Percentiles rank a stretch among this genome's conserved stretches.
These are phyloP conservation scores for Orius insidiosus DNA, from an alignment of 1,140 invertebrate genomes.

Conservation along the genomic window DNA sequence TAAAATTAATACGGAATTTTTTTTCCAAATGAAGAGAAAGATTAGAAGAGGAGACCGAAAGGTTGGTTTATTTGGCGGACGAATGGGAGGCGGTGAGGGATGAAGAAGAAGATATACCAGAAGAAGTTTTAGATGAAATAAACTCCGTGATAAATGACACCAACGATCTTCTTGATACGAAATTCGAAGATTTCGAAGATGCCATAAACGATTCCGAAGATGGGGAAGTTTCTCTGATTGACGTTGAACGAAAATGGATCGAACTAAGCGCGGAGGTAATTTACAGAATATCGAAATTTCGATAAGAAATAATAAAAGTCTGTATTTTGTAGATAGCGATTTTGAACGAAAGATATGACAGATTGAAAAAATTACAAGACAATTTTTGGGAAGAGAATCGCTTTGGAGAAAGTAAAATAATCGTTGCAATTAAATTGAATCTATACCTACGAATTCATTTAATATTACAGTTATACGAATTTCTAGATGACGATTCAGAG, in stretches of 20 bases:
- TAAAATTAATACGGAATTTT: no score
- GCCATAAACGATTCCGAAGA: neutral
- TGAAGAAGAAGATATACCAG: constrained; percentile 2
- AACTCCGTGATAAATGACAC: constrained; percentile 17
- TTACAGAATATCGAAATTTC: no score
- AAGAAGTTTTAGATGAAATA: constrained; percentile 15
- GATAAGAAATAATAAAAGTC: no score
- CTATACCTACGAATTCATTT: neutral
- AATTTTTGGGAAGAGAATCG: constrained; percentile 18
- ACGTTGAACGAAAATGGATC: neutral
- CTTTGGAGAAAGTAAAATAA: constrained; percentile 21
- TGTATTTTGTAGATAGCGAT: neutral
- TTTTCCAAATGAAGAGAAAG: constrained; percentile 1
- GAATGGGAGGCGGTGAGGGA: constrained; percentile 2
- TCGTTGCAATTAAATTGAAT: neutral
- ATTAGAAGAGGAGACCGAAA: neutral
- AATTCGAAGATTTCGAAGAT: constrained; percentile 21
- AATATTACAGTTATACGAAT: neutral
- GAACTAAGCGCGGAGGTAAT: neutral
- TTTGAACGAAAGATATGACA: neutral
- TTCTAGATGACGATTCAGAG: constrained; percentile 21
- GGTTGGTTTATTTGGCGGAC: neutral
- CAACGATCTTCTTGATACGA: constrained; percentile 20
- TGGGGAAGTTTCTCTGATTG: neutral
- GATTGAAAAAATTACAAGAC: constrained; percentile 4